Conservation (phyloP, 2,113 vertebrate species). For the Cynocephalus volans region DNA sequence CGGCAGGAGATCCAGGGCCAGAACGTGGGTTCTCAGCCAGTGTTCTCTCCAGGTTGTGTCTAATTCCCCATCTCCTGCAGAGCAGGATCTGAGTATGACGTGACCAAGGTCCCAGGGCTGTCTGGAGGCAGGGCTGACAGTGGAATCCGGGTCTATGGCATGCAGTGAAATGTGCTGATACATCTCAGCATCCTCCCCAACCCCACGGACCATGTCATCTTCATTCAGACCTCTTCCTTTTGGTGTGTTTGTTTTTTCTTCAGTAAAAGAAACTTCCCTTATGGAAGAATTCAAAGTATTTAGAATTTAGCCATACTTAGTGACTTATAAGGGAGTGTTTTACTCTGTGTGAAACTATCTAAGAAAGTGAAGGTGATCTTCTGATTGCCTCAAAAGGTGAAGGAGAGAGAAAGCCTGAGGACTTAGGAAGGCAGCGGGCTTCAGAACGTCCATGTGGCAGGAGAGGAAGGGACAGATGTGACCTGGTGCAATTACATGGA, state of each 20-base stretch:
- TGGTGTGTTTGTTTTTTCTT: neutral
- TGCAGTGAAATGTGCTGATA: fast-evolving
- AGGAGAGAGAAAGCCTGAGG: neutral
- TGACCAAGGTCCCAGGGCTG: neutral
- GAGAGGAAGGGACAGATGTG: neutral
- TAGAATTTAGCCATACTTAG: neutral
- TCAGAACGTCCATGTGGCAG: neutral
- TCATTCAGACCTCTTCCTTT: neutral
- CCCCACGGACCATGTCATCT: fast-evolving
- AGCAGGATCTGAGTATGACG: neutral
- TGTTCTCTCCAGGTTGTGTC: neutral
- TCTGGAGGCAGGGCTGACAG: neutral
- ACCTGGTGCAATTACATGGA: neutral
- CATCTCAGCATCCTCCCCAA: neutral
- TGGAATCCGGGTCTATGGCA: neutral
- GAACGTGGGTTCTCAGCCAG: neutral
- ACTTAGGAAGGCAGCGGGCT: neutral
- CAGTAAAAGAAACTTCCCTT: neutral
- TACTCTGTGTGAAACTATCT: neutral
- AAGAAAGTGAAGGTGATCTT: neutral
- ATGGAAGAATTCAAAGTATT: neutral
- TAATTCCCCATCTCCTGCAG: neutral
- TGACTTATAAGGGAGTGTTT: neutral
- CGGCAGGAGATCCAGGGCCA: neutral
- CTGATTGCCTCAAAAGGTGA: neutral